Evolutionary conservation across 2,113 vertebrate genomes (phyloP), one percentile per base, ranked within the genome.

Genomic region (Gobius niger): DNA sequence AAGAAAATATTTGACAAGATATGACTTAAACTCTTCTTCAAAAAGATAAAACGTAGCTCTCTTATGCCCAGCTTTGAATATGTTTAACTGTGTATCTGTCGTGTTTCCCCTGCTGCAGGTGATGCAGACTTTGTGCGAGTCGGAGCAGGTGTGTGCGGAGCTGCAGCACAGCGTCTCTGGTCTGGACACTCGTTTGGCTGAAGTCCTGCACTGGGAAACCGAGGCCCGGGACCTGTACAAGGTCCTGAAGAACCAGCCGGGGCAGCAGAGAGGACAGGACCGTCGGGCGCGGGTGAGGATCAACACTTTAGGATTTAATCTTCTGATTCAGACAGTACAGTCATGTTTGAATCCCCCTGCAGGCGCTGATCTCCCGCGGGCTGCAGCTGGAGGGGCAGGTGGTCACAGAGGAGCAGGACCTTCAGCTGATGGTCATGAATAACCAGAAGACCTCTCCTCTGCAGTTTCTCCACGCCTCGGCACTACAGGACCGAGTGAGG

Each of bases 291-390:
- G 76, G 80, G 93, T 93, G 70, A 12, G 7, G 24, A 6, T 42
- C 14, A 3, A 3, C 11, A 10, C 4, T 47, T 60, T 12, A 19
- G 9, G 1, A 9, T 54, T 5, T 15, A 15, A 34, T 34, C 3
- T 34, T 50, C 5, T 50, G 12, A 54, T 11, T 19, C 6, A 5
- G 15, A 9, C 18, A 10, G 4, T 12, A 11, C 6, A 16, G 52
- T 54, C 16, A 52, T 51, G 11, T 46, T 71, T 2, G 15, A 40
- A 70, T 56, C 68, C 85, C 75, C 74, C 44, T 47, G 0, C 75
- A 98, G 96, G 82, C 72, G 18, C 83, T 96, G 68, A 91, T 94
- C 85, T 94, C 94, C 50, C 93, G 91, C 52, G 94, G 94, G 49
- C 76, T 94, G 11, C 93, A 91, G 40, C 91, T 93, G 19, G 94